Conservation (phyloP, 30 jellyfish, hydroid and myxozoan genomes). For the Aurelia sp. region DNA sequence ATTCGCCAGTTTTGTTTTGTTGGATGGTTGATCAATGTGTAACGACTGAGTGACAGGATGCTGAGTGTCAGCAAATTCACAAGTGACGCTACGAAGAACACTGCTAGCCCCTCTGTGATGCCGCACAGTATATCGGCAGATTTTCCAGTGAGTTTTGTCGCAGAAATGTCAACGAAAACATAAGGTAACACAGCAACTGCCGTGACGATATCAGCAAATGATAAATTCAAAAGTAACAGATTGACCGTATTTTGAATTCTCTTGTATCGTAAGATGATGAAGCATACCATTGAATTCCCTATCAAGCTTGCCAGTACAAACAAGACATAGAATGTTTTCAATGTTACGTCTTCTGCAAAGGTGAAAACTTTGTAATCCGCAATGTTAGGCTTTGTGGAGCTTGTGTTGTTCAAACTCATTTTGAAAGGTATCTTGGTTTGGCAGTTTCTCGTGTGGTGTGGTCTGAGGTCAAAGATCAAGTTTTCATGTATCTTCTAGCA, state of each 20-base stretch:
- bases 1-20: slow-evolving; percentile 84
- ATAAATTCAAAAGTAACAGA: slow-evolving; percentile 72
- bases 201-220: slow-evolving; percentile 83
- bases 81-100: slow-evolving; percentile 81
- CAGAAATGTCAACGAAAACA: slow-evolving; percentile 51
- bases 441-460: no score
- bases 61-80: slow-evolving; percentile 88
- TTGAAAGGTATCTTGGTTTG: no score
- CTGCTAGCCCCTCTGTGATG: slow-evolving; percentile 81
- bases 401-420: no score
- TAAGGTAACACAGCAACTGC: slow-evolving; percentile 85
- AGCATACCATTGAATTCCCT: slow-evolving; percentile 82
- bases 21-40: slow-evolving; percentile 91
- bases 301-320: slow-evolving; percentile 53
- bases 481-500: no score
- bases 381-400: background rate
- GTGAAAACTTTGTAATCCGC: slow-evolving; percentile 35
- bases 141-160: slow-evolving; percentile 58
- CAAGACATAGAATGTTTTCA: slow-evolving; percentile 54
- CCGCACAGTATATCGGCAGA: slow-evolving; percentile 89
- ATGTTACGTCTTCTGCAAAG: slow-evolving; percentile 43
- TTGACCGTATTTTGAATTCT: slow-evolving; percentile 81
- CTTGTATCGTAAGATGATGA: slow-evolving; percentile 61
- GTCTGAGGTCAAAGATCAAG: no score
- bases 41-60: slow-evolving; percentile 85